Conservation (phyloP, 1,140 invertebrate species). For the Musca vetustissima region DNA sequence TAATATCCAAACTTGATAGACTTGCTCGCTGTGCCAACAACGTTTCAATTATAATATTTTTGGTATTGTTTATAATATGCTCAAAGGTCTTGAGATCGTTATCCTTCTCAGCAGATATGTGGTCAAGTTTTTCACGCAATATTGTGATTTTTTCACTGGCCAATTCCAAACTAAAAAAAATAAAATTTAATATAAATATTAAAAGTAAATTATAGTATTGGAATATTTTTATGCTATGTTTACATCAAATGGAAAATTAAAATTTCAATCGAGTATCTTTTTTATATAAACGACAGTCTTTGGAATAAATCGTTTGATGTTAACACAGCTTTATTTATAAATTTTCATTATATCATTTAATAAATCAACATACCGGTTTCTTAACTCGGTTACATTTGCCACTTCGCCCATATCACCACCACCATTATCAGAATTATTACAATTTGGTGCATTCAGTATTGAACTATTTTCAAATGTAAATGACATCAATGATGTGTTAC, state of each 20-base stretch:
- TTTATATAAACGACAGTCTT: too few relatives aligned
- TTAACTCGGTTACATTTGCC: slow-evolving; percentile 21
- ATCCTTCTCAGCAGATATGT: slow-evolving; percentile 41
- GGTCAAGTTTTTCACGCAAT: slow-evolving; percentile 42
- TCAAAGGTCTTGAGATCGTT: slow-evolving; percentile 47
- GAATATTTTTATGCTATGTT: too few relatives aligned
- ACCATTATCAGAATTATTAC: background rate
- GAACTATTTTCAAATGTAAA: slow-evolving; percentile 48
- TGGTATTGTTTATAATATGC: slow-evolving; percentile 42
- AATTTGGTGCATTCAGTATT: background rate
- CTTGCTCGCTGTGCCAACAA: slow-evolving; percentile 25
- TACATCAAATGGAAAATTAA: too few relatives aligned
- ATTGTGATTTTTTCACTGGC: slow-evolving; percentile 48
- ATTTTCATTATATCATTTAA: too few relatives aligned
- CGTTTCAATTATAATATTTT: slow-evolving; percentile 44
- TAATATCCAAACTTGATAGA: too few relatives aligned
- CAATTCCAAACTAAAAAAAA: slow-evolving; percentile 40
- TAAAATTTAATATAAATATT: background rate
- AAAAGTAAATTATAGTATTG: background rate
- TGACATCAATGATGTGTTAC: slow-evolving; percentile 41
- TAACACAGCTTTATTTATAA: too few relatives aligned
- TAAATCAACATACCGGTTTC: background rate
- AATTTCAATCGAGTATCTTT: too few relatives aligned
- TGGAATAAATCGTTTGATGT: too few relatives aligned
- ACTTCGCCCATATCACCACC: background rate